phyloP scores from a whole-genome alignment of 1,140 invertebrate species.

The Rhopalosiphum maidis region DNA sequence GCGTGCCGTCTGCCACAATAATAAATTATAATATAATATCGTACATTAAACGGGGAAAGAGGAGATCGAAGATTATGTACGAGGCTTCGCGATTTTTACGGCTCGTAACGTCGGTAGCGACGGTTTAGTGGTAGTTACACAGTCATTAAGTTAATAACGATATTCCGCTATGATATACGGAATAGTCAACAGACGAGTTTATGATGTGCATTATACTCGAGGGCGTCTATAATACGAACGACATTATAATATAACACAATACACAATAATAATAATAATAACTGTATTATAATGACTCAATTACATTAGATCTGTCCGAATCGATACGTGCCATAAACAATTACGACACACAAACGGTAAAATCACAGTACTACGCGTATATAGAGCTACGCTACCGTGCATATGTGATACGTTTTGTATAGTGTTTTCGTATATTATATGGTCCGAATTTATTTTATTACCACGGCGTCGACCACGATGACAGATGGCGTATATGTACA shows the following conservation, averaged over 20 bases:
- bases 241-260: background rate
- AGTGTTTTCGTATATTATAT: background rate
- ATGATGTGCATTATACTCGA: background rate
- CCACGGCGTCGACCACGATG: background rate
- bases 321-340: background rate
- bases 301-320: background rate
- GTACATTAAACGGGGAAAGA: background rate
- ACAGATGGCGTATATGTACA: background rate
- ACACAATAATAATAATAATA: background rate
- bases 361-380: background rate
- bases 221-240: background rate
- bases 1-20: background rate
- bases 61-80: slow-evolving; percentile 6
- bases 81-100: background rate
- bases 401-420: background rate
- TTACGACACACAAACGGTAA: background rate
- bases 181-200: slow-evolving; percentile 4
- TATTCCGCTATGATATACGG: background rate
- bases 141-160: slow-evolving; percentile 17
- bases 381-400: background rate
- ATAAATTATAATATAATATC: slow-evolving; percentile 9
- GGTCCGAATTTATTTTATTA: background rate
- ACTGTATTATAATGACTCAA: background rate
- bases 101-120: background rate
- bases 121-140: background rate